Base-by-base conservation (phyloP, 2,113 vertebrate species). In the Sylvia atricapilla region DNA sequence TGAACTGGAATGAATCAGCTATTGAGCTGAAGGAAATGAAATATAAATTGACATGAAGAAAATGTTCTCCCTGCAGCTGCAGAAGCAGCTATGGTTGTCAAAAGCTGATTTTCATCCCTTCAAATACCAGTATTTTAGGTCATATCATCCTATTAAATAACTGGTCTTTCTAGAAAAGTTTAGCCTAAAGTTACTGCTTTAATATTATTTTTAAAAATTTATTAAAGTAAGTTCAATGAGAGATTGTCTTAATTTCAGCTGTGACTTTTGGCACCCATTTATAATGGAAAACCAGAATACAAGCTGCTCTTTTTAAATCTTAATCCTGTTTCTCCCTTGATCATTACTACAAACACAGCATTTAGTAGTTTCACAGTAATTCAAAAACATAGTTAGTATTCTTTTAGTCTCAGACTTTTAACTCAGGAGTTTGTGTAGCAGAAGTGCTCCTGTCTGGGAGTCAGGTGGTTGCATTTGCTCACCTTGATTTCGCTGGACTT, bases 1-100 rank as follows among this genome's bases (percentile, higher is more conserved):
- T 97, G 86, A 95, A 93, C 55, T 55, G 37, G 68, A 86, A 93
- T 86, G 72, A 96, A 96, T 90, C 80, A 59, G 72, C 76, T 77
- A 50, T 74, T 84, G 89, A 95, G 69, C 59, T 84, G 73, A 90
- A 90, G 76, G 80, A 95, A 95, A 86, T 88, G 8, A 90, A 95
- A 96, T 95, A 93, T 44, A 95, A 88, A 93, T 84, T 96, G 85
- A 89, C 35, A 55, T 23, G 33, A 94, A 93, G 83, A 70, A 93
- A 94, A 92, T 16, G 64, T 86, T 93, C 86, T 90, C 50, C 76
- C 68, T 74, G 94, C 75, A 95, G 88, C 92, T 96, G 85, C 79
- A 93, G 83, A 86, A 77, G 55, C 21, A 93, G 50, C 35, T 55
- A 50, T 27, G 74, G 59, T 31, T 47, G 64, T 95, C 50, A 83